These are phyloP conservation scores for Brachionichthys hirsutus DNA, from an alignment of 2,113 vertebrate species.

Conservation along the genomic window DNA sequence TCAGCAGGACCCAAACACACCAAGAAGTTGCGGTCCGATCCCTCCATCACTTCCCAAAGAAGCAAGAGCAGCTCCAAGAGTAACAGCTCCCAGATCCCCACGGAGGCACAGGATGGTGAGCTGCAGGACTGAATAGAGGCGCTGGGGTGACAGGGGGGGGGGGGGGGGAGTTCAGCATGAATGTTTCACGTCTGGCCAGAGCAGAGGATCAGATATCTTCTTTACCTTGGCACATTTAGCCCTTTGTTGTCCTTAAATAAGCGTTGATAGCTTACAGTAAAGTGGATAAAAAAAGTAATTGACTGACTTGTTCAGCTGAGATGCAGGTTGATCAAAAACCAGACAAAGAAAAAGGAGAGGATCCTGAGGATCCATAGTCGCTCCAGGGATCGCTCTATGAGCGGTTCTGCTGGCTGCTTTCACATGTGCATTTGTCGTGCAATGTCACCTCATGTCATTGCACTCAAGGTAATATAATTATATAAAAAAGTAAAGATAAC, in stretches of 20 bases:
- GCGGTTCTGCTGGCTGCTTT: conserved; percentile 3
- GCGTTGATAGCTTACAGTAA: neutral
- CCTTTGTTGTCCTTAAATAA: neutral
- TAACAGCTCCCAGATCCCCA: conserved; percentile 88
- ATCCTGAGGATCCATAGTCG: neutral
- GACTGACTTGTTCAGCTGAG: no score
- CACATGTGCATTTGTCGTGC: neutral
- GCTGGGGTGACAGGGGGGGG: conserved; percentile 1
- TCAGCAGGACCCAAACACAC: conserved; percentile 73
- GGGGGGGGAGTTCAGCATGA: neutral
- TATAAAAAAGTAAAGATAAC: no score
- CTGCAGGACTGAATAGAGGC: neutral
- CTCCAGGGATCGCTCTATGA: neutral
- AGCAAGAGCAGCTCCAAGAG: conserved; percentile 91
- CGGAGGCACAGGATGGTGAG: conserved; percentile 91
- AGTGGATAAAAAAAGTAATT: neutral
- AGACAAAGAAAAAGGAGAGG: no score
- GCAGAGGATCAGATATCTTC: neutral
- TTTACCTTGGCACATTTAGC: conserved; percentile 7
- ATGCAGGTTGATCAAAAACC: no score
- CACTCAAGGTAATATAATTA: no score
- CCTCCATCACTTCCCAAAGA: conserved; percentile 91
- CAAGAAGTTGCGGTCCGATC: conserved; percentile 86
- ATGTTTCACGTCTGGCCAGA: neutral
- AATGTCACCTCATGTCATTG: neutral